These are phyloP conservation scores for Tylochromis polylepis DNA, from an alignment of 2,113 vertebrate genomes.

Conservation along the genomic window DNA sequence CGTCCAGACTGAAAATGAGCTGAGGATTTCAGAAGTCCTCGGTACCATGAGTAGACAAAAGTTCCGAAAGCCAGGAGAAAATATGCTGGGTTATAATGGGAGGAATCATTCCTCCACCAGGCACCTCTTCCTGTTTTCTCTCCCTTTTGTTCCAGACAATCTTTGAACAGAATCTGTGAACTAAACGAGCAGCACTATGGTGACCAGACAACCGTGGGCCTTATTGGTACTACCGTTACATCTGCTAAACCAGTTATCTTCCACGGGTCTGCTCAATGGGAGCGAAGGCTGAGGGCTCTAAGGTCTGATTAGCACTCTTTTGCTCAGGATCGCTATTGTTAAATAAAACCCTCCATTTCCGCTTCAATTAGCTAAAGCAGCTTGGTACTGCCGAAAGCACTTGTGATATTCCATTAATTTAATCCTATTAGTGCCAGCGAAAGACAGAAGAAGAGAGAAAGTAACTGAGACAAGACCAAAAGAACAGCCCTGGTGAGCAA, in stretches of 20 bases:
- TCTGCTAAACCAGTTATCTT: conserved; percentile 22
- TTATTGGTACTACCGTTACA: conserved; percentile 7
- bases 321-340: conserved; percentile 20
- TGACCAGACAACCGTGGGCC: neutral
- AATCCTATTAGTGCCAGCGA: conserved; percentile 58
- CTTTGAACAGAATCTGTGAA: neutral
- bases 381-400: conserved; percentile 36
- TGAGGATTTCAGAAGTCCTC: neutral
- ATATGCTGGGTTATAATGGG: neutral
- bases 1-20: neutral
- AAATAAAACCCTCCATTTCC: conserved; percentile 38
- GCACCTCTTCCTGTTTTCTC: neutral
- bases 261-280: neutral
- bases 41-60: neutral
- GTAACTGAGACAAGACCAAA: neutral
- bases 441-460: conserved; percentile 16
- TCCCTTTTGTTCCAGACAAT: neutral
- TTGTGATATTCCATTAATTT: conserved; percentile 64
- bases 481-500: neutral
- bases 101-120: neutral
- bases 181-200: neutral
- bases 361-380: conserved; percentile 57
- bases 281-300: neutral
- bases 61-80: neutral
- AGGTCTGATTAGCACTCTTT: conserved; percentile 13